phyloP scores from a whole-genome alignment of 1,140 invertebrate species.

The Bombyx mandarina region DNA sequence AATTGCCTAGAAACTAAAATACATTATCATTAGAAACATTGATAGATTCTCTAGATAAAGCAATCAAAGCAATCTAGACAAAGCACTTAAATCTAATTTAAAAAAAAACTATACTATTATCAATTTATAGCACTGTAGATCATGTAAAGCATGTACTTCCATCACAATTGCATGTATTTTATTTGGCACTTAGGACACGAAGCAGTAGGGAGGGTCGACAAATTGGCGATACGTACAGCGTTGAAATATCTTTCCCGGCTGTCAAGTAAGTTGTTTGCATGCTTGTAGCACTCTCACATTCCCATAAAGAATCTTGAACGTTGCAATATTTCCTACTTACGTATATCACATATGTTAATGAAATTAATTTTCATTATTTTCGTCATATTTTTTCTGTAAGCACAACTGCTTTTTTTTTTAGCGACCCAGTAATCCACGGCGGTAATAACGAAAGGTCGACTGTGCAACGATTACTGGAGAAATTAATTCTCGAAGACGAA shows the following conservation, averaged over 20 bases:
- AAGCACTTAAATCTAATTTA: neutral
- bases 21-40: neutral
- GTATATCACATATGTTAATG: too few relatives aligned
- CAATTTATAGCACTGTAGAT: slow-evolving; percentile 4
- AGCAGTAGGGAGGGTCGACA: slow-evolving; percentile 76
- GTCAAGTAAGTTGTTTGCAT: slow-evolving; percentile 86
- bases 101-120: too few relatives aligned
- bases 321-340: too few relatives aligned
- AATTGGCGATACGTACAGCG: slow-evolving; percentile 85
- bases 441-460: slow-evolving; percentile 89
- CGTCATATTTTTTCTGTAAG: too few relatives aligned
- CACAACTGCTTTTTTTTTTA: slow-evolving; percentile 45
- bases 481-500: slow-evolving; percentile 91
- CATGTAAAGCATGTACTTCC: slow-evolving; percentile 42
- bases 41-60: neutral
- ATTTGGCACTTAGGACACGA: slow-evolving; percentile 66
- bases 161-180: slow-evolving; percentile 66
- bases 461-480: slow-evolving; percentile 86
- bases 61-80: neutral
- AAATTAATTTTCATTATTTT: too few relatives aligned
- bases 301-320: too few relatives aligned
- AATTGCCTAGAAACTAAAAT: neutral
- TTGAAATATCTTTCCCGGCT: slow-evolving; percentile 91
- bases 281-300: slow-evolving; percentile 8
- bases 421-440: slow-evolving; percentile 89